Evolutionary conservation across 2,797 vertebrate species (phyloP), one percentile per base, ranked within the genome.

Genomic region (Morus bassanus): DNA sequence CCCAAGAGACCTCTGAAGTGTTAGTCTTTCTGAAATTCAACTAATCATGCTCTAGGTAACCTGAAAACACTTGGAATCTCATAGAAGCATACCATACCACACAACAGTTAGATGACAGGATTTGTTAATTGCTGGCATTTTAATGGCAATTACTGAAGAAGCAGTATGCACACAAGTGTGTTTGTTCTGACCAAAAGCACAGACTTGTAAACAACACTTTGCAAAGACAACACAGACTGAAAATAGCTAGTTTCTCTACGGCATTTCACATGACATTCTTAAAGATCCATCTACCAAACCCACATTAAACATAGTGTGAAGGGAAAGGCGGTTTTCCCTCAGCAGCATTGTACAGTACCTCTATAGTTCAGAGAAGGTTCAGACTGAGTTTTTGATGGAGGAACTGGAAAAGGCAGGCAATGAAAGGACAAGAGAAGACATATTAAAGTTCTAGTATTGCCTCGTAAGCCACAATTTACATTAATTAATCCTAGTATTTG

Each of bases 341-440:
- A 27, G 64, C 64, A 91, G 67, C 64, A 64, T 68, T 70, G 65
- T 97, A 97, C 97, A 82, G 97, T 99, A 99, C 99, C 99, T 99
- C 98, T 98, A 83, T 97, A 98, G 98, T 98, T 99, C 98, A 99
- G 98, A 96, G 97, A 98, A 92, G 99, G 99, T 88, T 99, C 98
- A 85, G 99, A 99, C 96, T 98, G 98, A 96, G 98, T 99, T 99
- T 99, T 99, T 98, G 98, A 98, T 97, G 98, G 99, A 96, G 98
- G 98, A 99, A 98, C 99, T 99, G 98, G 90, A 99, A 99, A 95
- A 97, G 67, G 91, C 89, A 98, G 85, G 86, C 48, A 94, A 89
- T 16, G 57, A 95, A 95, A 97, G 67, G 72, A 93, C 89, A 97
- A 88, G 67, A 91, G 69, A 88, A 72, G 87, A 82, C 30, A 94